phyloP scores from a whole-genome alignment of 2,797 vertebrate species.

The Gambelia wislizenii region DNA sequence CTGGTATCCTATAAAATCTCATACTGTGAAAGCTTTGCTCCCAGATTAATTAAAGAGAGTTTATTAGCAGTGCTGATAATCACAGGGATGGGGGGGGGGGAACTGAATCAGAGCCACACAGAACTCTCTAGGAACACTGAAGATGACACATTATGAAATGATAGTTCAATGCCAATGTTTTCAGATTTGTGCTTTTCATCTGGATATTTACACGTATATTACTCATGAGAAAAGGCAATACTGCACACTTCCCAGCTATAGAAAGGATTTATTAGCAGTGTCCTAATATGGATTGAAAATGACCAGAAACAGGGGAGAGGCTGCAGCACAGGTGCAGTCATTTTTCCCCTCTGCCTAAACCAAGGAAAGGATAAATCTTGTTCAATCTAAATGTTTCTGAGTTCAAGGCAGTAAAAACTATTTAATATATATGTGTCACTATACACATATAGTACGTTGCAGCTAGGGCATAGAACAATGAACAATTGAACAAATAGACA shows the following conservation, averaged over 20 bases:
- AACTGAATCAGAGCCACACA: background rate
- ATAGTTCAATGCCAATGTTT: background rate
- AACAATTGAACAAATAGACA: background rate
- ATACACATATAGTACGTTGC: background rate
- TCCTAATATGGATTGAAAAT: background rate
- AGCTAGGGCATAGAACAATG: background rate
- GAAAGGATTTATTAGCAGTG: slow-evolving; percentile 1
- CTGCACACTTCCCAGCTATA: fast-evolving
- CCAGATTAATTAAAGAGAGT: background rate
- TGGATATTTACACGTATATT: fast-evolving
- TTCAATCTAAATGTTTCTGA: background rate
- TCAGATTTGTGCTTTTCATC: background rate
- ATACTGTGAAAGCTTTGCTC: background rate
- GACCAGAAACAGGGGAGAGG: background rate
- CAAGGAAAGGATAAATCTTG: background rate
- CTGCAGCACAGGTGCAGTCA: background rate
- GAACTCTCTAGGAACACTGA: background rate
- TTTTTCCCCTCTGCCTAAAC: background rate
- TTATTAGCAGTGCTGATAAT: background rate
- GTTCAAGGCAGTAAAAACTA: slow-evolving; percentile 14
- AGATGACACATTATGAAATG: fast-evolving
- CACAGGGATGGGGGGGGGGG: background rate
- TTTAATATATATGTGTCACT: background rate
- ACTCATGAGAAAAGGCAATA: background rate
- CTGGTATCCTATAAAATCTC: background rate